Base-by-base conservation (phyloP, 2,888 invertebrate genomes). In the Allygus modestus region DNA sequence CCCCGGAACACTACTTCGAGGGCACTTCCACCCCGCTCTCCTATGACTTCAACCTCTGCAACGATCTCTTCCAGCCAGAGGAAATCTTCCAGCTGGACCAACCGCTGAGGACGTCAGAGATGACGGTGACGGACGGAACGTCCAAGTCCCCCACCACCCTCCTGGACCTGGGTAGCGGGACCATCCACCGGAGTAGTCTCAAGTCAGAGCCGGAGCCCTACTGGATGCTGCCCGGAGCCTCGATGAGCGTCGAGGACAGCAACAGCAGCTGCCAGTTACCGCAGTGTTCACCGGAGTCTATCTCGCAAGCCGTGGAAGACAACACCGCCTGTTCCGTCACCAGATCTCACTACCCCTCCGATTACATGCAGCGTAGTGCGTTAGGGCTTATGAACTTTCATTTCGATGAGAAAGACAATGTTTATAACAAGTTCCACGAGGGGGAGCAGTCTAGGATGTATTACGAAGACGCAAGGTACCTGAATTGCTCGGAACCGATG, bases 11-110 rank as follows among this genome's bases (percentile, higher is more conserved):
- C 23, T 71, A 71, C 51, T 58, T 83, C 33, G 83, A 83, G 41
- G 43, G 26, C 82, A 82, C 54, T 85, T 82, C 41, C 81, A 86
- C 79, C 33, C 84, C 43, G 75, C 71, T 85, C 43, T 69, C 90
- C 65, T 93, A 93, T 90, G 94, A 94, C 88, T 93, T 94, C 82
- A 91, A 92, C 0, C 90, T 92, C 0, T 91, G 93, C 0, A 92
- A 93, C 61, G 95, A 95, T 88, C 91, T 95, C 33, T 95, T 95
- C 89, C 95, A 95, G 89, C 95, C 95, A 0, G 95, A 95, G 89
- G 95, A 95, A 90, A 95, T 95, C 86, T 95, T 95, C 90, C 95
- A 95, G 89, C 90, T 95, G 85, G 95, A 95, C 88, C 95, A 95
- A 89, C 95, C 95, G 0, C 92, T 95, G 54, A 91, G 94, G 87